A percentile compares a stretch with the other conserved stretches of the same genome.
Evolutionary conservation across 2,113 vertebrate genomes (phyloP).

Genomic region (Syngnathus floridae): DNA sequence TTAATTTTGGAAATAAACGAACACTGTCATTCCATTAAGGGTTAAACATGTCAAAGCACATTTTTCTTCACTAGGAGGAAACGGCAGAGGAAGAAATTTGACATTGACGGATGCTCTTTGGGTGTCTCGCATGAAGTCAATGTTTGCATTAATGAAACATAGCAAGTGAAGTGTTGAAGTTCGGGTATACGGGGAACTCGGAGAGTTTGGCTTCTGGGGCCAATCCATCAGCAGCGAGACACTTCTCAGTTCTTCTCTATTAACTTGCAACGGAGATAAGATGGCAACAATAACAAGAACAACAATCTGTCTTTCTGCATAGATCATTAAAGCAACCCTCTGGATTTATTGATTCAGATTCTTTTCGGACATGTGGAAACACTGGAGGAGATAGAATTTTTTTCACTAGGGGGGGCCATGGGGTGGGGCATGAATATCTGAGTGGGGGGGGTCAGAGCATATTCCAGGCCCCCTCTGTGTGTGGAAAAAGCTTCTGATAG

Average conservation of each 20-base stretch:
- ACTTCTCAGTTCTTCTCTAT: conserved; percentile 12
- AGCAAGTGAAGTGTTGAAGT: conserved; percentile 41
- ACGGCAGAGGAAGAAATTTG: conserved; percentile 19
- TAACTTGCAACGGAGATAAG: not conserved
- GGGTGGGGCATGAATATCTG: too few relatives aligned
- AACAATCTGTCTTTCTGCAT: not conserved
- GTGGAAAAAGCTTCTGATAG: not conserved
- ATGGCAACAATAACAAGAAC: not conserved
- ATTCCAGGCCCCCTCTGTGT: too few relatives aligned
- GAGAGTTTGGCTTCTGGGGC: conserved; percentile 28
- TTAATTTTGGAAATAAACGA: not conserved
- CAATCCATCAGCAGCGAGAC: conserved; percentile 27
- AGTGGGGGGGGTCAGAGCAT: too few relatives aligned
- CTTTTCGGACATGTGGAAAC: not conserved
- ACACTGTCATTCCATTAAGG: not conserved
- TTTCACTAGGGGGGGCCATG: too few relatives aligned
- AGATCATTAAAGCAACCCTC: not conserved
- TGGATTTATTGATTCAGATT: not conserved
- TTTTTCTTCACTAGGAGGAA: conserved; percentile 9
- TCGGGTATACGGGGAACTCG: conserved; percentile 26
- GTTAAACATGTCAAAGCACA: not conserved
- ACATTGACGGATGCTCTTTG: conserved; percentile 37
- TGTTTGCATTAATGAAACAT: conserved; percentile 44
- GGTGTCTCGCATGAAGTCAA: conserved; percentile 42
- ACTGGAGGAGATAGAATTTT: too few relatives aligned